Conservation (phyloP, 2,113 vertebrate genomes). For the Brevimyrus niger region DNA sequence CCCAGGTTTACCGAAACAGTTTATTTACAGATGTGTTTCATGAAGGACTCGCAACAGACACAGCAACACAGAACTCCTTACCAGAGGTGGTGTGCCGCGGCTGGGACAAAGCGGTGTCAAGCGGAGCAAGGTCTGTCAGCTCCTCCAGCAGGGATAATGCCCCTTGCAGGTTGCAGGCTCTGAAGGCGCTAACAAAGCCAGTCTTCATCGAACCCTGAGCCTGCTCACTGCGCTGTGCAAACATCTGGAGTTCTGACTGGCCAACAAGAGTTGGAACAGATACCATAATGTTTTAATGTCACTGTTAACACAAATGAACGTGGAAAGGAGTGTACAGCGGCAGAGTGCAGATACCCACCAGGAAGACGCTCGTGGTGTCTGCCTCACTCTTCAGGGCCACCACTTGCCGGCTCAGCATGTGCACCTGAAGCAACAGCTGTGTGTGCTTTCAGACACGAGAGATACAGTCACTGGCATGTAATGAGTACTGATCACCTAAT, state of each 20-base stretch:
- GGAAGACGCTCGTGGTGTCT: conserved; percentile 67
- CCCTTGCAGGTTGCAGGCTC: conserved; percentile 71
- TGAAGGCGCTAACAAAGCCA: conserved; percentile 68
- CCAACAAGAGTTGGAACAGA: not conserved
- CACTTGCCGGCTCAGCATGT: conserved; percentile 71
- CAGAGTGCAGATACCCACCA: conserved; percentile 62
- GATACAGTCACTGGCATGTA: not conserved
- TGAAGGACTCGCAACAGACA: conserved; percentile 20
- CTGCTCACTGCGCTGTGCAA: conserved; percentile 53
- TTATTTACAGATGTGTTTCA: not conserved
- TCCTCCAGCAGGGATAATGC: conserved; percentile 73
- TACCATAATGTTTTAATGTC: not conserved
- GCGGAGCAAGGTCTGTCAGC: conserved; percentile 39
- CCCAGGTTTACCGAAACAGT: too few species aligned
- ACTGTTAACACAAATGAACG: not conserved
- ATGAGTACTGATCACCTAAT: too few species aligned
- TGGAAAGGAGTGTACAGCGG: not conserved
- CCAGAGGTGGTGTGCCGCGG: conserved; percentile 26
- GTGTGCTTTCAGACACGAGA: conserved; percentile 64
- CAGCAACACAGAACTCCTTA: not conserved
- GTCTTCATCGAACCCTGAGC: conserved; percentile 41
- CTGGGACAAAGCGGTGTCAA: not conserved
- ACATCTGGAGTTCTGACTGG: conserved; percentile 56
- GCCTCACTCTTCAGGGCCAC: conserved; percentile 65
- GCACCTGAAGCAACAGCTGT: conserved; percentile 81